A percentile compares a stretch with the other conserved stretches of the same genome.
phyloP scores from a whole-genome alignment of 2,888 invertebrate species.

The Entomobrya proxima region DNA sequence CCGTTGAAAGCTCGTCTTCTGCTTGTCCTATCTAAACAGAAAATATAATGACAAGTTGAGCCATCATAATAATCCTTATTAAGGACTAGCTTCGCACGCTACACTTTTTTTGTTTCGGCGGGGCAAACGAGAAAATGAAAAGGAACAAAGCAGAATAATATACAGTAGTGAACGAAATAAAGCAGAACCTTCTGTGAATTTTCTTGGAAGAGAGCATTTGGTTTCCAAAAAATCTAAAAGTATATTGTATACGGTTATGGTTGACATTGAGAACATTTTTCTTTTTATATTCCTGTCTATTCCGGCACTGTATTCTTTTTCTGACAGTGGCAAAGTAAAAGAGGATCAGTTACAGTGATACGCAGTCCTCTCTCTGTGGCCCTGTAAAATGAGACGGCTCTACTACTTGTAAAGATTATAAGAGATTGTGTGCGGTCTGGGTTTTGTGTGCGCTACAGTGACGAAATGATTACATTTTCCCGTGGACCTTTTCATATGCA shows the following conservation, averaged over 20 bases:
- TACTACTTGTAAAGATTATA: slow-evolving; percentile 23
- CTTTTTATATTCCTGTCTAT: too few species aligned
- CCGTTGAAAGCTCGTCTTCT: neutral
- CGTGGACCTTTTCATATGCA: slow-evolving; percentile 5
- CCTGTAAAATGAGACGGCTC: slow-evolving; percentile 10
- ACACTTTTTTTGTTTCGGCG: neutral
- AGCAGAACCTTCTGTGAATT: too few species aligned
- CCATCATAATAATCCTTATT: slow-evolving; percentile 55
- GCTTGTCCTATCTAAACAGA: neutral
- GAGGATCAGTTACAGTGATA: slow-evolving; percentile 32
- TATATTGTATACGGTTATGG: too few species aligned
- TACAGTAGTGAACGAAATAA: neutral
- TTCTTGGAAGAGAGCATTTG: too few species aligned
- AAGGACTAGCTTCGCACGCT: slow-evolving; percentile 1
- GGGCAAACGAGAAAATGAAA: neutral
- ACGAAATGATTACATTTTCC: slow-evolving; percentile 48
- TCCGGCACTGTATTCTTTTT: neutral
- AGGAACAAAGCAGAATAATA: neutral
- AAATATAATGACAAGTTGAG: slow-evolving; percentile 53
- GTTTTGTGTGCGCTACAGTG: slow-evolving; percentile 4
- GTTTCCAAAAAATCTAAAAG: too few species aligned
- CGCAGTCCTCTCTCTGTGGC: neutral
- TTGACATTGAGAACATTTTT: slow-evolving; percentile 31
- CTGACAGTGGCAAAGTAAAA: neutral
- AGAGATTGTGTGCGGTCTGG: slow-evolving; percentile 33